These are phyloP conservation scores for Phyllostomus hastatus DNA, from an alignment of 2,113 vertebrate species.

Conservation along the genomic window DNA sequence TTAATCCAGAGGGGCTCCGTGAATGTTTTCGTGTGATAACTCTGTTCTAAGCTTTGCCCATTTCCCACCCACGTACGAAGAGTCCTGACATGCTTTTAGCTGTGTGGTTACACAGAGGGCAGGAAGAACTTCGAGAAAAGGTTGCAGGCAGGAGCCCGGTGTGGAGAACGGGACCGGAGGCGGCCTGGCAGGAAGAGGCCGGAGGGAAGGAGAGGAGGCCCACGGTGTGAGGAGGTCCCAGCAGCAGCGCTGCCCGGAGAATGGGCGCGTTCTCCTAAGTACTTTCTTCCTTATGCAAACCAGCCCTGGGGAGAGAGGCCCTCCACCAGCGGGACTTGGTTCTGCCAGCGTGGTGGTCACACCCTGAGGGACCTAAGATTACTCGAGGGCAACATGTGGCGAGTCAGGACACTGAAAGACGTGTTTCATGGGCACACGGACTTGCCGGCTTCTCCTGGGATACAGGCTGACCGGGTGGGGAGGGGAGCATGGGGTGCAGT, in stretches of 20 bases:
- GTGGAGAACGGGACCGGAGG: not conserved
- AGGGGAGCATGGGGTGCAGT: accelerated
- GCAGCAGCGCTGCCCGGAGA: accelerated
- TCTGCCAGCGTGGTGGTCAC: not conserved
- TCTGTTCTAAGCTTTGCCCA: not conserved
- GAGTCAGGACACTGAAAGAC: not conserved
- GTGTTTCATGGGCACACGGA: not conserved
- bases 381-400: not conserved
- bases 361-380: not conserved
- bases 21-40: not conserved
- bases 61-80: not conserved
- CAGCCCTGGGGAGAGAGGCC: not conserved
- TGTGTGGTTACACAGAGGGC: not conserved
- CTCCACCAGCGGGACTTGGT: not conserved
- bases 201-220: not conserved
- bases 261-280: not conserved
- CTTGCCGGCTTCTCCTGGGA: not conserved
- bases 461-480: not conserved
- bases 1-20: not conserved
- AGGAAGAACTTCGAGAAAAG: not conserved
- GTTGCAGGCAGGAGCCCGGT: not conserved
- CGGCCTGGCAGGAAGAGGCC: not conserved
- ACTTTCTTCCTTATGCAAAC: not conserved
- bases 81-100: not conserved
- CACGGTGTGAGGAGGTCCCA: not conserved